These are phyloP conservation scores for Podarcis cretensis DNA, from an alignment of 2,113 vertebrate genomes.

Conservation along the genomic window DNA sequence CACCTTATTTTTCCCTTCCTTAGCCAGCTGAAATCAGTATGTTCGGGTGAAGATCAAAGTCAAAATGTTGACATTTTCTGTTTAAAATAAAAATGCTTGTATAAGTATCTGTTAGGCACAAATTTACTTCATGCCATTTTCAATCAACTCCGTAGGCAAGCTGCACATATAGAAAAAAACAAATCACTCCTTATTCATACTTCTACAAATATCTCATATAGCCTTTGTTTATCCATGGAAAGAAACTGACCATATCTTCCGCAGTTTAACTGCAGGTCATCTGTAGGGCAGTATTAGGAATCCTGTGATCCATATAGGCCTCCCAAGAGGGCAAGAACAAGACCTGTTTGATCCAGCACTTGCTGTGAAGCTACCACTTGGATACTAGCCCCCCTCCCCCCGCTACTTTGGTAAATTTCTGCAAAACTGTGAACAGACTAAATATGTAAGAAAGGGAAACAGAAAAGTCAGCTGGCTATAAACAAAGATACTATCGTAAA, in stretches of 20 bases:
- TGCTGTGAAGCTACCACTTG: constrained; percentile 93
- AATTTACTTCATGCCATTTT: constrained; percentile 76
- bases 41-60: constrained; percentile 70
- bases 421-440: constrained; percentile 77
- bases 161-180: constrained; percentile 69
- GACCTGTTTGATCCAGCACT: constrained; percentile 94
- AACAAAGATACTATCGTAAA: constrained; percentile 67
- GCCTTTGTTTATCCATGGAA: constrained; percentile 87
- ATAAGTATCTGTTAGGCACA: constrained; percentile 76
- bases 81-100: constrained; percentile 72
- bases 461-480: constrained; percentile 72
- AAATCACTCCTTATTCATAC: constrained; percentile 71
- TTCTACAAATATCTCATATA: constrained; percentile 78
- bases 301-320: constrained; percentile 86
- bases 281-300: constrained; percentile 87
- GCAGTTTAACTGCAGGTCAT: constrained; percentile 89
- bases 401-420: constrained; percentile 75
- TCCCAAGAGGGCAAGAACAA: constrained; percentile 87
- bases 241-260: constrained; percentile 90
- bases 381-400: constrained; percentile 72
- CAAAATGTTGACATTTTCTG: constrained; percentile 66
- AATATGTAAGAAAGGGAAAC: constrained; percentile 78
- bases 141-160: constrained; percentile 72
- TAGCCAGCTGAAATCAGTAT: constrained; percentile 60
- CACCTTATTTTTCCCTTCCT: constrained; percentile 29